Evolutionary conservation across 1,140 invertebrate species (phyloP).

Genomic region (Octopus bimaculoides): DNA sequence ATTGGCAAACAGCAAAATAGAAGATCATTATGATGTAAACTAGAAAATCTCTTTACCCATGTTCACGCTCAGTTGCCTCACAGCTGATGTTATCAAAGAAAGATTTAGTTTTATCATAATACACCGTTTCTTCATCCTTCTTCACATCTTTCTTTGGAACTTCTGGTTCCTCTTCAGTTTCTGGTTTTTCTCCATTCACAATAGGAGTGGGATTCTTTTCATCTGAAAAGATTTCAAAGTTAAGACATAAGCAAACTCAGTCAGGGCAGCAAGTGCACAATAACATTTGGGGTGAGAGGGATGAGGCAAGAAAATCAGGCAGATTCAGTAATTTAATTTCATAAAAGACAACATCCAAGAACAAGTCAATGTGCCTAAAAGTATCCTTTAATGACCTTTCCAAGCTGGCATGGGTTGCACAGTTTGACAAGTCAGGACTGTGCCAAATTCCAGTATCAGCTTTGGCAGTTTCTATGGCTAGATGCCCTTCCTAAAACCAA

Average conservation of each 20-base stretch:
- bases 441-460: too few relatives aligned
- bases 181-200: conserved; percentile 55
- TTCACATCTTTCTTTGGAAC: conserved; percentile 53
- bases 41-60: conserved; percentile 64
- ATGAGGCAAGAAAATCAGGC: neutral
- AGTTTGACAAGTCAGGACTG: too few relatives aligned
- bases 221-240: conserved; percentile 23
- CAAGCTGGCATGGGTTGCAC: too few relatives aligned
- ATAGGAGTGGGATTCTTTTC: conserved; percentile 27
- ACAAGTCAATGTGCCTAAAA: too few relatives aligned
- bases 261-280: neutral
- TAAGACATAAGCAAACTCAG: conserved; percentile 16
- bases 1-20: too few relatives aligned
- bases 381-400: too few relatives aligned
- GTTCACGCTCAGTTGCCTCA: conserved; percentile 89
- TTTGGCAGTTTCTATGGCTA: too few relatives aligned
- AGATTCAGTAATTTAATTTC: neutral
- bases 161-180: conserved; percentile 54
- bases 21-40: too few relatives aligned
- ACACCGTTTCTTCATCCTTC: conserved; percentile 58
- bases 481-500: too few relatives aligned
- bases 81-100: conserved; percentile 99
- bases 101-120: conserved; percentile 94
- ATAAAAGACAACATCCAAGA: neutral
- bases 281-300: neutral